phyloP scores from a whole-genome alignment of 37 sponge, comb jelly and placozoan genomes.

The Tethya wilhelma region DNA sequence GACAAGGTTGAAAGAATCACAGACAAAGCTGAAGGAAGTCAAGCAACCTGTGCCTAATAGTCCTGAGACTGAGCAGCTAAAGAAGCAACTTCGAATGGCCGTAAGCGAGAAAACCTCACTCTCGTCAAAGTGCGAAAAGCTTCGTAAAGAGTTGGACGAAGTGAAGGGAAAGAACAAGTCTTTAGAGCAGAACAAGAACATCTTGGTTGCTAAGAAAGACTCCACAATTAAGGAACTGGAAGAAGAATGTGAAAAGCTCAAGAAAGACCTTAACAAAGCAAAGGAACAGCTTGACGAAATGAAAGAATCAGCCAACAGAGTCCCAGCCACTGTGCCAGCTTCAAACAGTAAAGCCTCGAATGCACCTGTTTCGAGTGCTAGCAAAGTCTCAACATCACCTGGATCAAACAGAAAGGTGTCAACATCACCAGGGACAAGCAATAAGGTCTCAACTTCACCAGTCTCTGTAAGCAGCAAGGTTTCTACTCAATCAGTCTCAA shows the following conservation, averaged over 20 bases:
- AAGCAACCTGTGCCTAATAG: background rate
- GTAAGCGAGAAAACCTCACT: slow-evolving; percentile 1
- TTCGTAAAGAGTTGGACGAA: slow-evolving; percentile 10
- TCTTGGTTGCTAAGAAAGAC: background rate
- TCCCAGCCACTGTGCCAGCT: background rate
- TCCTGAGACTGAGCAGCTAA: background rate
- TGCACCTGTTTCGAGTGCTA: background rate
- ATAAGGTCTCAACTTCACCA: background rate
- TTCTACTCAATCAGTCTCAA: background rate
- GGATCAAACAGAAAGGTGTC: background rate
- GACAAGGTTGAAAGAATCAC: background rate
- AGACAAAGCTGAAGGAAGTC: too few relatives aligned
- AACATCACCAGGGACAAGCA: background rate
- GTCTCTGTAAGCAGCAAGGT: background rate
- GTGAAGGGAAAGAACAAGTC: background rate
- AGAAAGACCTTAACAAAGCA: background rate
- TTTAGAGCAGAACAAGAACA: background rate
- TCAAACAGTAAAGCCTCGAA: background rate
- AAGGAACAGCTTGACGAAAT: background rate
- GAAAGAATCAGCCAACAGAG: background rate
- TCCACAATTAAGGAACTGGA: slow-evolving; percentile 11
- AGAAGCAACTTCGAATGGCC: background rate
- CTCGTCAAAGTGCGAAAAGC: background rate
- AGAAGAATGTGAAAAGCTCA: slow-evolving; percentile 15
- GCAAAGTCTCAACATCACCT: background rate